Evolutionary conservation across 2,888 invertebrate genomes (phyloP).

Genomic region (Corbicula japonica): DNA sequence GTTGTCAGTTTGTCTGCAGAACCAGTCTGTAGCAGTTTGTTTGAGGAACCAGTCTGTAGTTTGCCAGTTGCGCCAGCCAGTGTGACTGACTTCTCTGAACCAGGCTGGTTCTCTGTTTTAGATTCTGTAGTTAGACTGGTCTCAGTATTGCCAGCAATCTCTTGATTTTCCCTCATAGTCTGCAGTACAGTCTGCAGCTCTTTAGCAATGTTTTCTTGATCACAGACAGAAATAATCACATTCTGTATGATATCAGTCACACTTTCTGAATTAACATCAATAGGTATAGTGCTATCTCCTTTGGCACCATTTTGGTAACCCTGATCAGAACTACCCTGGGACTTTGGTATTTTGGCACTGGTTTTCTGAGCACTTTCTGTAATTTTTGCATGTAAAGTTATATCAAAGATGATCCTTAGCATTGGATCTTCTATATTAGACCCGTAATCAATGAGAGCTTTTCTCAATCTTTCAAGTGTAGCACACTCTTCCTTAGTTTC

Average conservation of each 20-base stretch:
- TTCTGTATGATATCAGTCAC: slow-evolving; percentile 36
- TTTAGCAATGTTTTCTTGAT: slow-evolving; percentile 22
- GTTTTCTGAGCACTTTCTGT: slow-evolving; percentile 37
- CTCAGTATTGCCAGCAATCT: slow-evolving; percentile 13
- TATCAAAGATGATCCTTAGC: slow-evolving; percentile 56
- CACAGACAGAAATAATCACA: slow-evolving; percentile 45
- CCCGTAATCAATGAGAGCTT: slow-evolving; percentile 47
- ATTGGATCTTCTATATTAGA: slow-evolving; percentile 55
- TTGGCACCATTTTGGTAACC: slow-evolving; percentile 2
- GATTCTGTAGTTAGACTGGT: no score
- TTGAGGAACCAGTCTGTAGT: no score
- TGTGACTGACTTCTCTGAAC: no score
- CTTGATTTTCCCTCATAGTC: slow-evolving; percentile 12
- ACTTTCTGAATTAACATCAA: slow-evolving; percentile 8
- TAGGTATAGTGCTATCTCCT: slow-evolving; percentile 10
- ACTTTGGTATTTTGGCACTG: not conserved
- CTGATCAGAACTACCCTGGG: slow-evolving; percentile 4
- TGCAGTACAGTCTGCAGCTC: slow-evolving; percentile 18
- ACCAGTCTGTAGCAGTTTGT: no score
- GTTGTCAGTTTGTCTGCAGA: no score
- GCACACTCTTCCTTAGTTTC: not conserved
- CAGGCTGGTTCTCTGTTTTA: no score
- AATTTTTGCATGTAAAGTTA: slow-evolving; percentile 46
- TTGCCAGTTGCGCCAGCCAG: no score
- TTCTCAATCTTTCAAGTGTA: slow-evolving; percentile 13